These are phyloP conservation scores for Clarias magur DNA, from an alignment of 2,113 vertebrate genomes.

Conservation along the genomic window DNA sequence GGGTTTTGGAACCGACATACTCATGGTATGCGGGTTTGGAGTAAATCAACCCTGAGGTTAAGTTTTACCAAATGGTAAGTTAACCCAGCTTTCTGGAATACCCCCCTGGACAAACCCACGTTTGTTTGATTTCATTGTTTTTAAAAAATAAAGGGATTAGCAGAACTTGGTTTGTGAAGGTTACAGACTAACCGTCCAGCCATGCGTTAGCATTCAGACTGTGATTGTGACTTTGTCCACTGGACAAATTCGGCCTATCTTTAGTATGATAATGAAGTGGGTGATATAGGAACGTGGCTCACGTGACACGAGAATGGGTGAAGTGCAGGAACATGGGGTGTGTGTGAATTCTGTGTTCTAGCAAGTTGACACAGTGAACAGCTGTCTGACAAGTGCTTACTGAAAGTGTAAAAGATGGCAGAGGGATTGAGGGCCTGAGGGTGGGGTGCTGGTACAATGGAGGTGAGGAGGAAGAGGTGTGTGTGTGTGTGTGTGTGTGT, in stretches of 20 bases:
- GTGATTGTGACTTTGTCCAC: neutral
- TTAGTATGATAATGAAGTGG: neutral
- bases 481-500: too few species aligned
- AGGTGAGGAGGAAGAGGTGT: neutral
- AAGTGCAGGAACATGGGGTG: conserved; percentile 1
- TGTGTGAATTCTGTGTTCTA: conserved; percentile 17
- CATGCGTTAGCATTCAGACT: neutral
- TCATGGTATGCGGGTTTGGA: too few species aligned
- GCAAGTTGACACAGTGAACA: conserved; percentile 21
- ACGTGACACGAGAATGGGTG: neutral
- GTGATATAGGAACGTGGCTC: neutral
- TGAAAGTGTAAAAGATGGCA: conserved; percentile 27
- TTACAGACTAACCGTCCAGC: neutral
- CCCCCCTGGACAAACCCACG: neutral
- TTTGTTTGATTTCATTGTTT: neutral
- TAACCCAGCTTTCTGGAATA: too few species aligned
- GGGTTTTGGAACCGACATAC: too few species aligned
- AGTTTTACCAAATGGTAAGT: too few species aligned
- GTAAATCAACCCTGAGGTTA: too few species aligned
- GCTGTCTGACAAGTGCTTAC: conserved; percentile 16
- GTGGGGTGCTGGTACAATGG: neutral
- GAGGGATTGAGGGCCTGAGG: neutral
- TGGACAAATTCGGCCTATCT: neutral
- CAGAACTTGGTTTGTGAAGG: neutral
- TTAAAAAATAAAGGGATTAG: neutral